phyloP scores from a whole-genome alignment of 2,888 invertebrate species.

The Dorcus parallelipipedus region DNA sequence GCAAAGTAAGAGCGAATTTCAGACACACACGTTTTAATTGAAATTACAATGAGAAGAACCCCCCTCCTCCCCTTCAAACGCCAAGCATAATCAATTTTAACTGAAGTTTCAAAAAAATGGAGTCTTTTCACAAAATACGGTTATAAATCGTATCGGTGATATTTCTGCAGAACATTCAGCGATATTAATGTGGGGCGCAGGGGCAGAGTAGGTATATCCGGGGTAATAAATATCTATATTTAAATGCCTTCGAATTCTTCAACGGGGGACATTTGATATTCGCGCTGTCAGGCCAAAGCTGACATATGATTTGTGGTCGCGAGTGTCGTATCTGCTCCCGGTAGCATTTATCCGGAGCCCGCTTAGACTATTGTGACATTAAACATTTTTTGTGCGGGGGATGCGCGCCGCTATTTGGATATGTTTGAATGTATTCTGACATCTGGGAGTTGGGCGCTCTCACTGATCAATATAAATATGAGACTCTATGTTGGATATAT shows the following conservation, averaged over 20 bases:
- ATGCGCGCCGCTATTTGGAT: conserved; percentile 27
- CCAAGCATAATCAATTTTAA: neutral
- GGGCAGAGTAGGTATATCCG: conserved; percentile 9
- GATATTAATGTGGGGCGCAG: neutral
- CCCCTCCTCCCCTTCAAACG: no score
- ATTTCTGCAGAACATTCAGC: neutral
- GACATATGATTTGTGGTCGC: conserved; percentile 46
- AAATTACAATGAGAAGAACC: no score
- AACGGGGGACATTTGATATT: conserved; percentile 35
- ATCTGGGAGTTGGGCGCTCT: conserved; percentile 10
- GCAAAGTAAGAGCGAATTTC: no score
- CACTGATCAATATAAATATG: conserved; percentile 21
- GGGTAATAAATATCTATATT: conserved; percentile 34
- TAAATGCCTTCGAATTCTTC: conserved; percentile 37
- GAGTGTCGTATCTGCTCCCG: conserved; percentile 34
- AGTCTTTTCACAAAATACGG: no score
- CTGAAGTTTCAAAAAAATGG: neutral
- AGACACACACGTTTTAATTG: no score
- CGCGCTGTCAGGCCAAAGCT: conserved; percentile 37
- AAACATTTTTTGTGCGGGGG: conserved; percentile 33
- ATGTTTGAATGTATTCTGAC: conserved; percentile 29
- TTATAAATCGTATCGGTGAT: neutral
- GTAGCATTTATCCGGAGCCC: conserved; percentile 38
- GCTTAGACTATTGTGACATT: conserved; percentile 43
- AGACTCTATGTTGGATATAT: neutral